Base-by-base conservation (phyloP, 2,113 vertebrate species). In the Catagonus wagneri region DNA sequence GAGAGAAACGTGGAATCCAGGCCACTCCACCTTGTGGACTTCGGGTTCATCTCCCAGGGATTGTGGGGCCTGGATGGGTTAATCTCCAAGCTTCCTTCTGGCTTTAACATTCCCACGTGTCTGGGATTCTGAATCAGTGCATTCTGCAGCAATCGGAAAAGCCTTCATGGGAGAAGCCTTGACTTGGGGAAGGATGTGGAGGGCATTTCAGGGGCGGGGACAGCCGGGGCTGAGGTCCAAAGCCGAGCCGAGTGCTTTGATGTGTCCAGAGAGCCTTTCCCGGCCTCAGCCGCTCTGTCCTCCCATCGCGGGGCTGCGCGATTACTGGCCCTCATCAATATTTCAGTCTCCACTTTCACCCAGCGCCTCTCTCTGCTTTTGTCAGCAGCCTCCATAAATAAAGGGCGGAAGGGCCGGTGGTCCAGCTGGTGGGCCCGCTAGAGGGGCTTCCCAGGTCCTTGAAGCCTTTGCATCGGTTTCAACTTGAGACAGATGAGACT, bases 401-500 rank as follows among this genome's bases (percentile, higher is more conserved):
- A 50, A 88, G 27, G 56, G 34, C 4, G n/a, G 76, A 32, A 3
- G 12, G 22, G 63, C n/a, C 0, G 2, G 3, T 0, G 0, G 50
- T 54, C 20, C 32, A 68, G 29, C 86, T 56, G 56, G 75, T 27
- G 52, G 60, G 39, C 66, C 6, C 1, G 23, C 34, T 15, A 7
- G 75, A 61, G 56, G 39, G 44, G 68, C 44, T 9, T 5, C 17
- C 54, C 0, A 1, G 50, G 71, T 50, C 32, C 23, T 3, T 23
- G 17, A 34, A 44, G 22, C 16, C 39, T 39, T 19, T 9, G 60
- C 60, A 44, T 36, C 68, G 34, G 34, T 34, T 34, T 11, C 3
- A 6, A 20, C 11, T 63, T 80, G 2, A 25, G 29, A 88, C 23
- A 12, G 39, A n/a, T 20, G 68, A 5, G 65, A 22, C 92, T 50